Conservation (phyloP, 2,888 invertebrate species). For the Brachyopa scutellaris region DNA sequence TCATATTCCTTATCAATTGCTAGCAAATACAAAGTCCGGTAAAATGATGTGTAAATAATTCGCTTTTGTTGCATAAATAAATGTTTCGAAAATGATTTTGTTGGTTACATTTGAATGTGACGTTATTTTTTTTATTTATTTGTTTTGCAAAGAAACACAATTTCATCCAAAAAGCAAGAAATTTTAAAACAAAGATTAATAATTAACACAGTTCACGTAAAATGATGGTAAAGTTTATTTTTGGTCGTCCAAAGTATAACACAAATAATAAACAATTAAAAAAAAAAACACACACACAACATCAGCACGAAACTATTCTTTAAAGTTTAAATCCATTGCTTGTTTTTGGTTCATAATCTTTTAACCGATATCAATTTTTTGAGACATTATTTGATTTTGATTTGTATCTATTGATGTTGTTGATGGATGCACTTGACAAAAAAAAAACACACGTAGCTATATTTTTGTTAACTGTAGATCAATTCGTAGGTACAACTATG, state of each 20-base stretch:
- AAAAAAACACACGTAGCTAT: background rate
- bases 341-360: background rate
- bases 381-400: slow-evolving; percentile 1
- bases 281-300: no score
- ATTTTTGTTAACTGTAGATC: background rate
- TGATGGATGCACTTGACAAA: background rate
- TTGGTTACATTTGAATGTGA: background rate
- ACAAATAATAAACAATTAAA: background rate
- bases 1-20: background rate
- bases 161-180: background rate
- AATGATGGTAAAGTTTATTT: background rate
- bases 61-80: background rate
- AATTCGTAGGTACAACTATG: slow-evolving; percentile 2
- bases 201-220: background rate
- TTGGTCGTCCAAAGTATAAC: slow-evolving; percentile 6
- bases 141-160: background rate
- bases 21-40: background rate
- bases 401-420: background rate
- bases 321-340: slow-evolving; percentile 3
- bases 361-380: slow-evolving; percentile 34
- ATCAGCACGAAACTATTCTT: background rate
- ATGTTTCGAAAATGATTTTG: background rate
- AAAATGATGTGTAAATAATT: background rate
- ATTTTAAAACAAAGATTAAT: background rate
- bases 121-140: no score